A percentile compares a stretch with the other conserved stretches of the same genome.
Evolutionary conservation across 2,797 vertebrate species (phyloP).

Genomic region (Holocentrus rufus): DNA sequence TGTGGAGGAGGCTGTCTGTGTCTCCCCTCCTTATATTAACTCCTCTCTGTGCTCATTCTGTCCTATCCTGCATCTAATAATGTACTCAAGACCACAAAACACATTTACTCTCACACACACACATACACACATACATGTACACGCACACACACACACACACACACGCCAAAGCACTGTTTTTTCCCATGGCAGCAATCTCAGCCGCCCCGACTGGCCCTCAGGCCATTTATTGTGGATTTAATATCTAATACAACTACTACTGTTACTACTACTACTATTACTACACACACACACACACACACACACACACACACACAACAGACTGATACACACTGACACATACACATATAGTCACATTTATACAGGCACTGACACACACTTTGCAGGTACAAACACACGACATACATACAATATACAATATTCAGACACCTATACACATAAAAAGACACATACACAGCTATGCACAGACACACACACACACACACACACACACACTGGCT

Average conservation of each 20-base stretch:
- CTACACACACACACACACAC: not conserved
- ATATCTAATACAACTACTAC: too few species aligned
- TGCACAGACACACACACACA: not conserved
- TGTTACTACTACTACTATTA: slow-evolving; percentile 29
- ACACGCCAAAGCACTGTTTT: not conserved
- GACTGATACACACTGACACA: not conserved
- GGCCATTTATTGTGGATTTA: slow-evolving; percentile 56
- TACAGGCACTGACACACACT: not conserved
- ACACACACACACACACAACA: slow-evolving; percentile 7
- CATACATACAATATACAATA: too few species aligned
- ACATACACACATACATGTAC: not conserved
- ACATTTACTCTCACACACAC: slow-evolving; percentile 9
- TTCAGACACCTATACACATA: too few species aligned
- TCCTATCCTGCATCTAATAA: too few species aligned
- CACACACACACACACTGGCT: slow-evolving; percentile 4
- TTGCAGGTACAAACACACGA: not conserved
- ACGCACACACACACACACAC: not conserved
- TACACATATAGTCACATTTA: not conserved
- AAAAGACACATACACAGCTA: not conserved
- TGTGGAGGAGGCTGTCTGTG: too few species aligned
- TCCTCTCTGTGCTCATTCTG: too few species aligned
- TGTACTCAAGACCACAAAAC: too few species aligned
- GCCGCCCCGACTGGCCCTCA: not conserved
- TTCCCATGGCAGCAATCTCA: slow-evolving; percentile 41
- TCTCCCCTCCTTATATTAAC: too few species aligned